phyloP scores from a whole-genome alignment of 2,888 invertebrate genomes.

The Eurytoma californica region DNA sequence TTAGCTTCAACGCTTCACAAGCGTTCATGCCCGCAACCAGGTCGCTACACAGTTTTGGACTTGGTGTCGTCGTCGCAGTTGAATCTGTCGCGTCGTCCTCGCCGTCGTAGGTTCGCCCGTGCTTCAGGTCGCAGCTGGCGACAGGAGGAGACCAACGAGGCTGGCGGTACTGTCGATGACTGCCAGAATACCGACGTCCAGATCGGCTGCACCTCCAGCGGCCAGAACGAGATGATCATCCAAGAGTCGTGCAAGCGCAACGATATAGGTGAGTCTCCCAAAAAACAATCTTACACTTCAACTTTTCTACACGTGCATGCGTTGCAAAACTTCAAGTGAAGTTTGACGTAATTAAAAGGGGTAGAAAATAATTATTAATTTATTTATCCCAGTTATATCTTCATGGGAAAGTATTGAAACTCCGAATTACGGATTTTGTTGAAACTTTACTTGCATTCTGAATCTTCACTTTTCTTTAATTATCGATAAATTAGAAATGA shows the following conservation, averaged over 20 bases:
- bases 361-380: too few relatives aligned
- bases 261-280: constrained; percentile 60
- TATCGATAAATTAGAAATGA: too few relatives aligned
- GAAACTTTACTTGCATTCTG: too few relatives aligned
- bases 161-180: constrained; percentile 61
- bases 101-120: constrained; percentile 43
- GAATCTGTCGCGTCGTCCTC: constrained; percentile 37
- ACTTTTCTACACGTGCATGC: background rate
- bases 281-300: background rate
- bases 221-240: constrained; percentile 71
- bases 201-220: constrained; percentile 70
- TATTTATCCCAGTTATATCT: too few relatives aligned
- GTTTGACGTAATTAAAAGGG: too few relatives aligned
- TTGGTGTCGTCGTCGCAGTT: constrained; percentile 65
- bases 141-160: constrained; percentile 63
- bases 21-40: constrained; percentile 82
- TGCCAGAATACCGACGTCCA: constrained; percentile 69
- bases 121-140: constrained; percentile 49
- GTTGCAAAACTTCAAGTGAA: too few relatives aligned
- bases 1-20: constrained; percentile 80
- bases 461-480: too few relatives aligned
- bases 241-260: constrained; percentile 70
- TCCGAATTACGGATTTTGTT: too few relatives aligned
- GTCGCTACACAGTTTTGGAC: constrained; percentile 80
- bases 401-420: too few relatives aligned